phyloP scores from a whole-genome alignment of 1,140 invertebrate genomes.

The Formica exsecta region DNA sequence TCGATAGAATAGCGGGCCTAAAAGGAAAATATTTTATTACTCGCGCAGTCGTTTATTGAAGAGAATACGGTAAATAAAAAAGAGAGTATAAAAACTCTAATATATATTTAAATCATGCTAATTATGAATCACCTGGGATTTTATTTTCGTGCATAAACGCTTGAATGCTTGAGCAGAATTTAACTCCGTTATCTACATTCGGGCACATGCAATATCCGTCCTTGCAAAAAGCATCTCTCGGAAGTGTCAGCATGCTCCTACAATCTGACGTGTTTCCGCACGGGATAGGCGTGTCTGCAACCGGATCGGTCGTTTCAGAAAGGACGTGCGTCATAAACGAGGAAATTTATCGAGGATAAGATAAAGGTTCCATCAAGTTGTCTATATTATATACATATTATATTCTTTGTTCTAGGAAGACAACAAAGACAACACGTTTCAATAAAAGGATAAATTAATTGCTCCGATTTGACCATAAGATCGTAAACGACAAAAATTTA shows the following conservation, averaged over 20 bases:
- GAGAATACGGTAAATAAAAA: not conserved
- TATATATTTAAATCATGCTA: not conserved
- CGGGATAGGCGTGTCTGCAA: slow-evolving; percentile 59
- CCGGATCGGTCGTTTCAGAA: slow-evolving; percentile 25
- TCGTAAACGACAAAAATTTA: not conserved
- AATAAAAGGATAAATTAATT: not conserved
- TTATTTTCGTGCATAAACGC: not conserved
- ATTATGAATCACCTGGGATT: slow-evolving; percentile 37
- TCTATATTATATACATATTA: not conserved
- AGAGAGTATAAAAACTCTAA: not conserved
- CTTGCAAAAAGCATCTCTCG: slow-evolving; percentile 16
- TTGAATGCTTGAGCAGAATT: slow-evolving; percentile 46
- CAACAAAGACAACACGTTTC: not conserved
- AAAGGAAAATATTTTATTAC: not conserved
- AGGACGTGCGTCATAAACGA: not conserved
- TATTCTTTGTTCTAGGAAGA: not conserved
- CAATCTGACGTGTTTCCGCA: slow-evolving; percentile 34
- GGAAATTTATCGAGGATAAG: not conserved
- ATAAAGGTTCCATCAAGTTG: not conserved
- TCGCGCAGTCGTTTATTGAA: not conserved
- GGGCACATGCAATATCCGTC: slow-evolving; percentile 63
- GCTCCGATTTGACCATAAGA: not conserved
- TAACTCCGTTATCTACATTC: not conserved
- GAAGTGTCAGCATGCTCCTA: not conserved
- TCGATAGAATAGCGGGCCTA: slow-evolving; percentile 22